Evolutionary conservation across 2,113 vertebrate genomes (phyloP), one percentile per base, ranked within the genome.

Genomic region (Kryptolebias marmoratus): DNA sequence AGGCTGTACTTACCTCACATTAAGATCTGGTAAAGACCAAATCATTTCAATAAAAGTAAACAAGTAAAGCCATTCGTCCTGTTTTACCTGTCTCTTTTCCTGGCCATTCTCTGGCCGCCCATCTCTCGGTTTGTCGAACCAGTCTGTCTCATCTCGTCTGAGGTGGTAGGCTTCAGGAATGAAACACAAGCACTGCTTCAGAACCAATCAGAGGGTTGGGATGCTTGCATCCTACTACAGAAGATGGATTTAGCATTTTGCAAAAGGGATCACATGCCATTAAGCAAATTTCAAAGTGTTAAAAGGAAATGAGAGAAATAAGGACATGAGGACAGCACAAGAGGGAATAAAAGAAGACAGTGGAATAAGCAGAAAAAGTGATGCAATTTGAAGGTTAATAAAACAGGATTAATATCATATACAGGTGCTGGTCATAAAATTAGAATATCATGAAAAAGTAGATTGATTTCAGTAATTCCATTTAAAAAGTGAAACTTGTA

Each of bases 111-210:
- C 96, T 85, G 94, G 81, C 63, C 95, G 95, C 65, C 94, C 94
- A 5, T 98, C 97, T 71, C 96, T 94, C 67, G 98, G 97, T 86
- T 99, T 98, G 89, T 98, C 96, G 93, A 97, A 99, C 98, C 98
- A 99, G 92, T 99, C 97, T 8, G 96, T 97, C 91, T 98, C 97
- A 81, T 99, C 97, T 71, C 91, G 95, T 68, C 96, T 95, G 56
- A 98, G 95, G 65, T 98, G 97, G 84, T 99, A 99, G 64, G 96
- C 98, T 99, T 97, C 90, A 65, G 91, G 93, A 88, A 96, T 87
- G 22, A 53, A 93, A 96, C 82, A 86, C 64, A 85, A 63, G 82
- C 52, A 75, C 60, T 12, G 16, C 14, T 94, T 93, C 91, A 92
- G 94, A 86, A 89, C 91, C 84, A 94, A 75, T 90, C 77, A n/a